A percentile compares a stretch with the other conserved stretches of the same genome.
These are phyloP conservation scores for Phrynocephalus guinanensis DNA, from an alignment of 2,797 vertebrate genomes.

Conservation along the genomic window DNA sequence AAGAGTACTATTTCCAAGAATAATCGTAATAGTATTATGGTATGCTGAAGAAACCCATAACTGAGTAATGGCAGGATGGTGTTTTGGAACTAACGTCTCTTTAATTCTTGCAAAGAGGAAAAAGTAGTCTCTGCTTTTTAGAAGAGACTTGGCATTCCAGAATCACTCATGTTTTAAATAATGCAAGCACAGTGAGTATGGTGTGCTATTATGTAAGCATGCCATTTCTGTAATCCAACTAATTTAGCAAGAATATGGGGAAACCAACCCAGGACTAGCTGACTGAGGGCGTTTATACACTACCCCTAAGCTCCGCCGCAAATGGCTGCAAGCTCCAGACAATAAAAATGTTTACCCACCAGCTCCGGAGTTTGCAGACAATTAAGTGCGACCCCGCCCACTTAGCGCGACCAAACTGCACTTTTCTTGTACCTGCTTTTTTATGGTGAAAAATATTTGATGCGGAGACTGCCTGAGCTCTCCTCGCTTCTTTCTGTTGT, in stretches of 20 bases:
- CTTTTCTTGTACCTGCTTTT: too few relatives aligned
- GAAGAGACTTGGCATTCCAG: rapidly evolving
- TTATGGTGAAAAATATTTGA: too few relatives aligned
- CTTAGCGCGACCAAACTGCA: too few relatives aligned
- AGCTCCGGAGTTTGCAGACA: too few relatives aligned
- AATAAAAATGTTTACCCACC: too few relatives aligned
- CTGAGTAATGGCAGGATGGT: background rate
- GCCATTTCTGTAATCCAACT: background rate
- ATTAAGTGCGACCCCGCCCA: too few relatives aligned
- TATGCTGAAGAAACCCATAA: background rate
- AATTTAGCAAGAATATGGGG: background rate
- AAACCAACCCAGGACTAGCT: background rate
- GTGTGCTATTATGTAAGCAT: background rate
- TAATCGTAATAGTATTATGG: background rate
- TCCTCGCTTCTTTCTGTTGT: too few relatives aligned
- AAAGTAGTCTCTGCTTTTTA: background rate
- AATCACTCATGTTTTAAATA: background rate
- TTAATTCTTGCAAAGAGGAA: background rate
- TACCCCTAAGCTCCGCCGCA: too few relatives aligned
- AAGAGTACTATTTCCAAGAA: background rate
- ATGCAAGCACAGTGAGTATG: background rate
- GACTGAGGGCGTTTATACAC: too few relatives aligned
- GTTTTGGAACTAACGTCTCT: background rate
- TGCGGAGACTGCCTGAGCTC: too few relatives aligned
- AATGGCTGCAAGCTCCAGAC: too few relatives aligned